phyloP scores from a whole-genome alignment of 2,888 invertebrate genomes.

The Drosophila mimetica region DNA sequence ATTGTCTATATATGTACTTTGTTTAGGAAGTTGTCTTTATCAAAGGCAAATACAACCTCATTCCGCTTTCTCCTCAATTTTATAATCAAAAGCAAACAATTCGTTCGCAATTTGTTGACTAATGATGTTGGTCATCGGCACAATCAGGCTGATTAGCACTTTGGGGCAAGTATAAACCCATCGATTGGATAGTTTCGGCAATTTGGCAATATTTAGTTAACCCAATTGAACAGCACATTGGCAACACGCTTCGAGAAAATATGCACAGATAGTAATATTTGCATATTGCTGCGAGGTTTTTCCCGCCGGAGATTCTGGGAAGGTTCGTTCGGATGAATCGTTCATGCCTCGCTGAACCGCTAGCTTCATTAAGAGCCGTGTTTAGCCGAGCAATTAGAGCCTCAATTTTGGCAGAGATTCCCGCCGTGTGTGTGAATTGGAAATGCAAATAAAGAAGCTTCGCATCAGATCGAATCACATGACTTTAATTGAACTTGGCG shows the following conservation, averaged over 20 bases:
- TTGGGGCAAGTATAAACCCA: constrained; percentile 5
- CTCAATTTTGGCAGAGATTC: constrained; percentile 47
- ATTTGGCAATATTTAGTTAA: constrained; percentile 55
- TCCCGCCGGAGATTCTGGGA: constrained; percentile 26
- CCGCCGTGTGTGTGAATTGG: constrained; percentile 60
- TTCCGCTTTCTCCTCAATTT: constrained; percentile 12
- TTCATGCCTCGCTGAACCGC: constrained; percentile 50
- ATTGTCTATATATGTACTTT: neutral
- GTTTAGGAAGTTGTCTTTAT: constrained; percentile 1
- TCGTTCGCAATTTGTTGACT: constrained; percentile 19
- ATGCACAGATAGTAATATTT: constrained; percentile 14
- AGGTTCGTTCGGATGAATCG: constrained; percentile 32
- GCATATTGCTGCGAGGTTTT: constrained; percentile 14
- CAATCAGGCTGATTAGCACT: constrained; percentile 46
- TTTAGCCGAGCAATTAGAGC: constrained; percentile 64
- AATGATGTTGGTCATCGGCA: constrained; percentile 2
- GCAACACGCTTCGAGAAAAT: neutral
- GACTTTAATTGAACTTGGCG: constrained; percentile 72
- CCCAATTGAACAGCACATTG: constrained; percentile 50
- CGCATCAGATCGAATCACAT: constrained; percentile 59
- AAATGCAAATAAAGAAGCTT: constrained; percentile 65
- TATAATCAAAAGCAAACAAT: constrained; percentile 17
- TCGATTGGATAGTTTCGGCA: constrained; percentile 22
- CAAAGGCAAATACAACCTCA: neutral
- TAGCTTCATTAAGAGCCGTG: constrained; percentile 26